Percentiles rank a stretch among this genome's conserved stretches.
phyloP scores from a whole-genome alignment of 2,113 vertebrate genomes.

The Nycticryphes semicollaris region DNA sequence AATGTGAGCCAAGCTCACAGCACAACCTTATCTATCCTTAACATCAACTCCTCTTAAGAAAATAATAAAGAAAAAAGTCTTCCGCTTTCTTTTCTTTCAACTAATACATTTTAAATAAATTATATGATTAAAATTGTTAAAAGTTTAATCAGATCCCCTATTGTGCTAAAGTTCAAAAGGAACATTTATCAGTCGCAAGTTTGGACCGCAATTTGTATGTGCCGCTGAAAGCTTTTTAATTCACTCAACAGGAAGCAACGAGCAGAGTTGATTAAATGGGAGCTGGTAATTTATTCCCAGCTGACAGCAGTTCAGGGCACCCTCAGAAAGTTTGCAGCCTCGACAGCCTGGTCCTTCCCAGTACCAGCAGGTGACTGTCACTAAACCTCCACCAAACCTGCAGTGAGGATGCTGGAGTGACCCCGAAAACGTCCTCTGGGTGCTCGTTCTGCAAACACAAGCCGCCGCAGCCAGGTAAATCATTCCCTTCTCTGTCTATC shows the following conservation, averaged over 20 bases:
- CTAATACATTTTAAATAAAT: slow-evolving; percentile 10
- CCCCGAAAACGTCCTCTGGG: neutral
- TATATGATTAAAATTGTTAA: neutral
- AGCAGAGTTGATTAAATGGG: slow-evolving; percentile 31
- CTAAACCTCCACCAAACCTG: no score
- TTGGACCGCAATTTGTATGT: neutral
- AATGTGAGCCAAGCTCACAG: neutral
- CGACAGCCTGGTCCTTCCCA: neutral
- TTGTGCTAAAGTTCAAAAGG: slow-evolving; percentile 4
- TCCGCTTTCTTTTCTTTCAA: neutral
- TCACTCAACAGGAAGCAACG: neutral
- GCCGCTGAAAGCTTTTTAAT: slow-evolving; percentile 19
- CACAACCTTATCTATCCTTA: neutral
- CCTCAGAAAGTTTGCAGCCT: neutral
- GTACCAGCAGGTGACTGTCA: fast-evolving
- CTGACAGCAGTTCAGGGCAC: neutral
- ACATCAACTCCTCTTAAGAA: neutral
- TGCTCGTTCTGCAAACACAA: no score
- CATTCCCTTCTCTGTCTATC: neutral
- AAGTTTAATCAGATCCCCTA: neutral
- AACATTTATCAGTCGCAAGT: neutral
- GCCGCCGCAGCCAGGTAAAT: fast-evolving
- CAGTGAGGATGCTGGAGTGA: neutral
- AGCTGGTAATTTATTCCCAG: neutral
- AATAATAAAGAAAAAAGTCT: neutral